Conservation (phyloP, 2,888 invertebrate species). For the Drosophila kuntzei region DNA sequence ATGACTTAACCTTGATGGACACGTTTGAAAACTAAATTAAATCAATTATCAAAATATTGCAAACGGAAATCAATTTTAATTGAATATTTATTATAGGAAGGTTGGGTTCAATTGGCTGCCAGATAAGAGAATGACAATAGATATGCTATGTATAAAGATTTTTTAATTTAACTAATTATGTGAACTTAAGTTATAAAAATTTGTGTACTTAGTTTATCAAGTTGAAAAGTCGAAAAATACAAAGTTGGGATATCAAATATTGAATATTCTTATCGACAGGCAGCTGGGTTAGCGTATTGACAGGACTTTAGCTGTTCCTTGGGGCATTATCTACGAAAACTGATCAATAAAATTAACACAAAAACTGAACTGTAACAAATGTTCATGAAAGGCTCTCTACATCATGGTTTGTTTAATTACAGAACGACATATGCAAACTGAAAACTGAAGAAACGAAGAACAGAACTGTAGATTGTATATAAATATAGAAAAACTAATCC, state of each 20-base stretch:
- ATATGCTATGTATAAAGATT: slow-evolving; percentile 16
- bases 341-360: slow-evolving; percentile 44
- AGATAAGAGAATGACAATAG: slow-evolving; percentile 18
- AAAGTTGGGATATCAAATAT: slow-evolving; percentile 25
- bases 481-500: slow-evolving; percentile 71
- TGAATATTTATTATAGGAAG: slow-evolving; percentile 17
- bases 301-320: slow-evolving; percentile 15
- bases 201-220: slow-evolving; percentile 2
- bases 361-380: slow-evolving; percentile 64
- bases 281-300: slow-evolving; percentile 49
- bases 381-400: slow-evolving; percentile 17
- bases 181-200: slow-evolving; percentile 12
- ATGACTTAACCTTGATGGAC: slow-evolving; percentile 26
- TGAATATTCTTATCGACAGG: slow-evolving; percentile 32
- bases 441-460: slow-evolving; percentile 18
- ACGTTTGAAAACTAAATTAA: slow-evolving; percentile 19
- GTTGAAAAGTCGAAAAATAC: slow-evolving; percentile 10
- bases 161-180: slow-evolving; percentile 21
- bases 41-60: slow-evolving; percentile 26
- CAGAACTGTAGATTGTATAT: slow-evolving; percentile 50
- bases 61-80: slow-evolving; percentile 19
- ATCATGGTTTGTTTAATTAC: slow-evolving; percentile 67
- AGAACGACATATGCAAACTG: slow-evolving; percentile 75
- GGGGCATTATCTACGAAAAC: slow-evolving; percentile 29
- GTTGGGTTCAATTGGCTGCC: slow-evolving; percentile 1